Evolutionary conservation across 2,888 invertebrate species (phyloP), one percentile per base, ranked within the genome.

Genomic region (Galerucella nymphaeae): DNA sequence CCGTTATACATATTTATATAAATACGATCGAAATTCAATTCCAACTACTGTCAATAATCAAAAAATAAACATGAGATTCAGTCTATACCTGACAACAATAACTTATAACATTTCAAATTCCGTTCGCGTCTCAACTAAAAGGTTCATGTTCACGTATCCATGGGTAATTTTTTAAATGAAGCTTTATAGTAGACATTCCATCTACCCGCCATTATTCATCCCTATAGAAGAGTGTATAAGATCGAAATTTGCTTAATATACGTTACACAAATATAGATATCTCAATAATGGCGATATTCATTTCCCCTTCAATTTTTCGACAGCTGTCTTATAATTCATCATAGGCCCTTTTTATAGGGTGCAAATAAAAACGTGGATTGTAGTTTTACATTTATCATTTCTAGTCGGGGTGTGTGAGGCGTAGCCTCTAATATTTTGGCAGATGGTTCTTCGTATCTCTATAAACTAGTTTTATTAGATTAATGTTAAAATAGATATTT

Each of bases 251-350:
- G 57, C 68, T 41, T 48, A 57, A 67, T 63, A 41, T 58, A 48
- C 57, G 58, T 65, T 71, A 69, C 55, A 74, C 76, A 76, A 79
- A 80, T 77, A 80, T 70, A 80, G 79, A 79, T 76, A 79, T 80
- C 77, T 72, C 74, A 76, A 79, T 79, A 79, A 80, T 80, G 80
- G 80, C 80, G 79, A 75, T 74, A 74, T 75, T 71, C 68, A 55
- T 70, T 73, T 75, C 78, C 78, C 75, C 72, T 74, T 77, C 76
- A 71, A 74, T 74, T 78, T 75, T 72, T 76, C 75, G 78, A 78
- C 80, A 80, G 80, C 80, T 80, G 80, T 78, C 78, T 74, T 72
- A 76, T 76, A 75, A 80, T 80, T 79, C 77, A 80, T 80, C 80
- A 79, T 77, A 74, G 70, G 75, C 77, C 76, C 76, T 74, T 75